Percentiles rank a stretch among this genome's conserved stretches.
Conservation (phyloP, 2,888 invertebrate genomes). For the Blastobasis lacticolella region DNA sequence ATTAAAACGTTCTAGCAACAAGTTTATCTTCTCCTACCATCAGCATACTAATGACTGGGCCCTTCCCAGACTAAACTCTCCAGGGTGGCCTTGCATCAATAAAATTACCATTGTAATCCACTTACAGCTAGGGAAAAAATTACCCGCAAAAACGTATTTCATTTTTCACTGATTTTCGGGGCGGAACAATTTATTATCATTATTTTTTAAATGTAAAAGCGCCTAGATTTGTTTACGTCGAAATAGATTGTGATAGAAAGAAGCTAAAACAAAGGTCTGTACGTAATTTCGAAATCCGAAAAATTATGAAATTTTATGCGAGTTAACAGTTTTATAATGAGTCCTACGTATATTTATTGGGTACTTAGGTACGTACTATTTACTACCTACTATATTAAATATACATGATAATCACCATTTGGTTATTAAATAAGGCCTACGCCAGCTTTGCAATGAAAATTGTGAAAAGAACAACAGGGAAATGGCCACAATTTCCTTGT, state of each 20-base stretch:
- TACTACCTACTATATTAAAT: too few species aligned
- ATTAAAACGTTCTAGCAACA: constrained; percentile 63
- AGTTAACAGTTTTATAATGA: too few species aligned
- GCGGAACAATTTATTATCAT: constrained; percentile 20
- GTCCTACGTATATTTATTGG: too few species aligned
- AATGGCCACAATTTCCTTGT: too few species aligned
- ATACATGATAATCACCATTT: too few species aligned
- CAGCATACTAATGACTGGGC: constrained; percentile 64
- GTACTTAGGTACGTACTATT: too few species aligned
- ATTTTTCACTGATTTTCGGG: constrained; percentile 25
- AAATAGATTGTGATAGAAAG: not conserved
- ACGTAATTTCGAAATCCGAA: too few species aligned
- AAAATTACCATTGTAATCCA: constrained; percentile 73
- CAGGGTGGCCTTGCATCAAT: constrained; percentile 58
- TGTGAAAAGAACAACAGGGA: too few species aligned
- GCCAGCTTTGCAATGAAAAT: too few species aligned
- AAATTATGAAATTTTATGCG: too few species aligned
- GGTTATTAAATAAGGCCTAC: too few species aligned
- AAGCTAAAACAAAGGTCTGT: not conserved
- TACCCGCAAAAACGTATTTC: constrained; percentile 45
- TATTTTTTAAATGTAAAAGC: constrained; percentile 6
- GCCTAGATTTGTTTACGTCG: constrained; percentile 6
- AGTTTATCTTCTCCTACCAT: constrained; percentile 68
- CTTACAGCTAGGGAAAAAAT: constrained; percentile 61
- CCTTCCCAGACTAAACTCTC: constrained; percentile 40